Conservation (phyloP, 2,888 invertebrate genomes). For the Pammene fasciana region DNA sequence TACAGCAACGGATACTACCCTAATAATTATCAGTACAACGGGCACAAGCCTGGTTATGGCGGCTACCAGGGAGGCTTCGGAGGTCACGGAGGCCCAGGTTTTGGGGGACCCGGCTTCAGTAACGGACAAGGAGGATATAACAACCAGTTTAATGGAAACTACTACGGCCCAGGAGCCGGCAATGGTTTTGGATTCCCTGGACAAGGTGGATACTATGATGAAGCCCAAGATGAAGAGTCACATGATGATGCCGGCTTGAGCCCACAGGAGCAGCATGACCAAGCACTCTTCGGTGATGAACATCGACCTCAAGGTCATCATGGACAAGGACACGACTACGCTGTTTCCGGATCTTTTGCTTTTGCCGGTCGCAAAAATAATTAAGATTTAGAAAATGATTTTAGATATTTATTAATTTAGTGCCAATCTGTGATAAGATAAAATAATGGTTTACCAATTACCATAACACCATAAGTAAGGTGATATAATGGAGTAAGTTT, state of each 20-base stretch:
- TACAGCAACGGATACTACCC: conserved; percentile 61
- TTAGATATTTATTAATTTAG: conserved; percentile 10
- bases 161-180: conserved; percentile 55
- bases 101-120: conserved; percentile 57
- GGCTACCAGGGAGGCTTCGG: conserved; percentile 47
- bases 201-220: conserved; percentile 54
- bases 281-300: conserved; percentile 21
- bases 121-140: conserved; percentile 66
- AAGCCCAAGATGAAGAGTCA: conserved; percentile 48
- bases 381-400: conserved; percentile 6
- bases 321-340: conserved; percentile 36
- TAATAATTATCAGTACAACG: conserved; percentile 62
- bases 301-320: conserved; percentile 21
- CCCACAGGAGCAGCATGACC: conserved; percentile 36
- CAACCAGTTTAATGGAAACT: conserved; percentile 75
- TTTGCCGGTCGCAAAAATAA: conserved; percentile 43
- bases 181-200: conserved; percentile 58
- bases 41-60: conserved; percentile 48
- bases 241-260: conserved; percentile 24
- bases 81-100: conserved; percentile 43
- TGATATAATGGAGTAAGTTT: not conserved
- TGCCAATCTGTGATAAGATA: conserved; percentile 31
- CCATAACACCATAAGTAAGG: too few species aligned
- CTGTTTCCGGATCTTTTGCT: conserved; percentile 45
- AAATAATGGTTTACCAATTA: not conserved